Evolutionary conservation across 1,140 invertebrate species (phyloP).

Genomic region (Camponotus pennsylvanicus): DNA sequence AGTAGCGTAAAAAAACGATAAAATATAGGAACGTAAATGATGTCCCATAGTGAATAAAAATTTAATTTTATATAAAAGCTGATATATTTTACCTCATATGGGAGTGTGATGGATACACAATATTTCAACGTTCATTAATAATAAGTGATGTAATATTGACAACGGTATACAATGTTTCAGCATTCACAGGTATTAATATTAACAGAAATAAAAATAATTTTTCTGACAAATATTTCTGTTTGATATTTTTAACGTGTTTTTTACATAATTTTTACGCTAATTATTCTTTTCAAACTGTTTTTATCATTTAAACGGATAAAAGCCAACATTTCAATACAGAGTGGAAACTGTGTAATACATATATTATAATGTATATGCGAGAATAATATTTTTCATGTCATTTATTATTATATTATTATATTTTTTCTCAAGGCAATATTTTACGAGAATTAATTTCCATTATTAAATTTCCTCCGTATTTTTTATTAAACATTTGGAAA

Average conservation of each 20-base stretch:
- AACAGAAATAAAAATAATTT: background rate
- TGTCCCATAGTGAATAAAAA: background rate
- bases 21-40: background rate
- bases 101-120: background rate
- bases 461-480: background rate
- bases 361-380: background rate
- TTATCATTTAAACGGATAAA: background rate
- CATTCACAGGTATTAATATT: background rate
- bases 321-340: background rate
- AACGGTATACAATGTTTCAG: background rate
- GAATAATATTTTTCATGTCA: background rate
- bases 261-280: conserved; percentile 9
- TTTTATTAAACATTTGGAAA: conserved; percentile 1
- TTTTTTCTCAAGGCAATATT: background rate
- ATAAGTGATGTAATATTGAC: conserved; percentile 1
- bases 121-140: background rate
- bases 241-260: background rate
- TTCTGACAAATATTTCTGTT: background rate
- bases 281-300: background rate
- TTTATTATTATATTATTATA: background rate
- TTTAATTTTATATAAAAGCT: background rate
- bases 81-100: background rate
- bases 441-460: background rate
- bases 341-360: background rate
- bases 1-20: background rate